A percentile compares a stretch with the other conserved stretches of the same genome.
These are phyloP conservation scores for Cactoblastis cactorum DNA, from an alignment of 2,888 invertebrate species.

Conservation along the genomic window DNA sequence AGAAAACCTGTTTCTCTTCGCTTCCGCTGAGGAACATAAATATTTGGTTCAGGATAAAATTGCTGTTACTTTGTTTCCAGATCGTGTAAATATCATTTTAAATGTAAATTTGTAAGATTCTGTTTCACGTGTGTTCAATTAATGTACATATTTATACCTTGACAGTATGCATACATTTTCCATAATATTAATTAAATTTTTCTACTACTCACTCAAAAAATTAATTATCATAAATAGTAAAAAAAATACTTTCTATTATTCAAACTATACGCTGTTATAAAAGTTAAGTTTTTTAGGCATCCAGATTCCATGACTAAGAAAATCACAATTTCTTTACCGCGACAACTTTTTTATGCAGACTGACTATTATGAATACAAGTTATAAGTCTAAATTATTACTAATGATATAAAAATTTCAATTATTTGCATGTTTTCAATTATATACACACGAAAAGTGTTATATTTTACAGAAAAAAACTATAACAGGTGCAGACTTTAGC, in stretches of 20 bases:
- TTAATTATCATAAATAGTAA: too few relatives aligned
- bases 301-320: neutral
- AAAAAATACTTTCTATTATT: too few relatives aligned
- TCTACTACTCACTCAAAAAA: too few relatives aligned
- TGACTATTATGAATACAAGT: neutral
- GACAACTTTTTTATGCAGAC: neutral
- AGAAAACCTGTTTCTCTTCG: constrained; percentile 31
- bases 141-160: too few relatives aligned
- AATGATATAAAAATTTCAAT: too few relatives aligned
- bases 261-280: neutral
- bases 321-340: neutral
- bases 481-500: too few relatives aligned
- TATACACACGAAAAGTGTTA: too few relatives aligned
- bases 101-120: neutral
- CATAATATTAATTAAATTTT: too few relatives aligned
- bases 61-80: constrained; percentile 8
- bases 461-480: too few relatives aligned
- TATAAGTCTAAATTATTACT: neutral
- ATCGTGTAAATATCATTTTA: neutral
- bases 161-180: too few relatives aligned
- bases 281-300: neutral
- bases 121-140: too few relatives aligned
- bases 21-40: constrained; percentile 25
- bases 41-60: constrained; percentile 11
- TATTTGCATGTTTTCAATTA: too few relatives aligned